A percentile compares a stretch with the other conserved stretches of the same genome.
Conservation (phyloP, 2,888 invertebrate genomes). For the Lepidochrysops patricia region DNA sequence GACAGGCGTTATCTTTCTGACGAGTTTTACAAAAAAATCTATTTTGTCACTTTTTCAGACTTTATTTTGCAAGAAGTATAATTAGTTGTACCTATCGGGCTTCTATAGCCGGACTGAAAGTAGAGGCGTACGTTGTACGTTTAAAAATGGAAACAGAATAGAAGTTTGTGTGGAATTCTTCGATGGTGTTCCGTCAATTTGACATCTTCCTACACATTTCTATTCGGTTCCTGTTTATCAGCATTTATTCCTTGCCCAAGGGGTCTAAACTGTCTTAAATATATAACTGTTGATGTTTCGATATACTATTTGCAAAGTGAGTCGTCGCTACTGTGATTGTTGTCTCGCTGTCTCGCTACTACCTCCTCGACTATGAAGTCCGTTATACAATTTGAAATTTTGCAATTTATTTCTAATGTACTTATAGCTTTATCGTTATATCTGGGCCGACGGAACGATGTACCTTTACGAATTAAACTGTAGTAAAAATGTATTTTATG, state of each 20-base stretch:
- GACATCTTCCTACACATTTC: background rate
- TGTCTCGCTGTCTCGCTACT: conserved; percentile 13
- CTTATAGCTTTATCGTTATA: background rate
- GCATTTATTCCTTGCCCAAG: background rate
- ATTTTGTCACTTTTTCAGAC: background rate
- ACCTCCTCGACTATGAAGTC: conserved; percentile 16
- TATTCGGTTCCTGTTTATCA: background rate
- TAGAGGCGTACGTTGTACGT: too few species aligned
- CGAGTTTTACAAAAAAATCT: background rate
- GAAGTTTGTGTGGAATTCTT: background rate
- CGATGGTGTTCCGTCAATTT: background rate
- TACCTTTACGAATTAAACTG: background rate
- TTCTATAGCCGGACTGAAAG: background rate
- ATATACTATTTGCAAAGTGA: conserved; percentile 12
- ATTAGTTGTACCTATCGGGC: background rate
- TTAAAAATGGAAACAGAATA: background rate
- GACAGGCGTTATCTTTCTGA: conserved; percentile 8
- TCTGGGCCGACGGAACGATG: background rate
- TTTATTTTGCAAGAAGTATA: conserved; percentile 15
- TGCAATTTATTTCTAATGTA: conserved; percentile 15
- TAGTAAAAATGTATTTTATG: background rate
- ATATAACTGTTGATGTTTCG: background rate
- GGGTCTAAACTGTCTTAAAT: background rate
- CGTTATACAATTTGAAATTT: conserved; percentile 17
- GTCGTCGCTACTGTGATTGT: conserved; percentile 13